Percentiles rank a stretch among this genome's conserved stretches.
Evolutionary conservation across 2,888 invertebrate genomes (phyloP).

Genomic region (Tinea pellionella): DNA sequence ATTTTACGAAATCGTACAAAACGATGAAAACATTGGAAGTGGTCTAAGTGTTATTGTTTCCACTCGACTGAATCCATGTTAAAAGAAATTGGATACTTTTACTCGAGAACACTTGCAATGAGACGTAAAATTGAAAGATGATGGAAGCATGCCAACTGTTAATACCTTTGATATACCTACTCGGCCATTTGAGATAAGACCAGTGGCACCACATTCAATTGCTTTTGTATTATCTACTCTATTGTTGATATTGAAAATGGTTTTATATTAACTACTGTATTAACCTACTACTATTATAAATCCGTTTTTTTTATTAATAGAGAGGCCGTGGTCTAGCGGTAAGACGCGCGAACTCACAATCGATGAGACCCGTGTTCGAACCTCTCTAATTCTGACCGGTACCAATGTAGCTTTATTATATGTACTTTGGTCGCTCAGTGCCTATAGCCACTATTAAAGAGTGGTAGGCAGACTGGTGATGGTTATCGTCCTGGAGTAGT

Average conservation of each 20-base stretch:
- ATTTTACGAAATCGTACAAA: conserved; percentile 24
- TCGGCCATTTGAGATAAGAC: conserved; percentile 18
- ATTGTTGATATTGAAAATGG: conserved; percentile 34
- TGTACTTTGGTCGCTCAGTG: no score
- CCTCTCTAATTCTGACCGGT: no score
- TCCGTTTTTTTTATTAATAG: no score
- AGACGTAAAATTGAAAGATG: conserved; percentile 55
- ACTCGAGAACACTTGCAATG: conserved; percentile 54
- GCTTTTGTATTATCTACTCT: conserved; percentile 26
- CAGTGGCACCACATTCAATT: conserved; percentile 10
- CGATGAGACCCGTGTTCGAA: no score
- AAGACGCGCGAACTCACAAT: no score
- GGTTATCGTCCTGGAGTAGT: no score
- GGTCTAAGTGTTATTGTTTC: conserved; percentile 44
- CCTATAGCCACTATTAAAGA: no score
- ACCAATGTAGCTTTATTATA: no score
- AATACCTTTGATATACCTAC: not conserved
- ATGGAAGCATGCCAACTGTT: conserved; percentile 31
- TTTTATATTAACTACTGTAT: not conserved
- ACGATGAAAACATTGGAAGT: conserved; percentile 31
- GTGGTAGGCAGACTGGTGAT: no score
- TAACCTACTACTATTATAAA: not conserved
- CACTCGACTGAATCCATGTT: conserved; percentile 46
- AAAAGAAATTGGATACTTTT: conserved; percentile 58
- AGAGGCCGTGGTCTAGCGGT: no score